Evolutionary conservation across 64 coral and sea anemone species (phyloP).

Genomic region (Astreopora myriophthalma): DNA sequence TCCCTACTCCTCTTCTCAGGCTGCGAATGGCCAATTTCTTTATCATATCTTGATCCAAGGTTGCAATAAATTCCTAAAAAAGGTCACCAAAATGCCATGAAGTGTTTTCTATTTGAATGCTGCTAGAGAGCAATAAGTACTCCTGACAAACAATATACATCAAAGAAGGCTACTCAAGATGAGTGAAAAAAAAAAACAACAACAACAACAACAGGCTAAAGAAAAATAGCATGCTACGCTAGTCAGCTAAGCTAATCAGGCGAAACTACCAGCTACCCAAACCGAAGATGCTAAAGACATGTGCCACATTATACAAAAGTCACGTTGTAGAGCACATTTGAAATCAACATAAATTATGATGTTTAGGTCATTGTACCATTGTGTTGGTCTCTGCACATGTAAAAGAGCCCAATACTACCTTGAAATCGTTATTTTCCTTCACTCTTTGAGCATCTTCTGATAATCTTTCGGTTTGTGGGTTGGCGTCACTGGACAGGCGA

Average conservation of each 20-base stretch:
- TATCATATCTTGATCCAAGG: slow-evolving; percentile 9
- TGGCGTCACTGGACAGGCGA: background rate
- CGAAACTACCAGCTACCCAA: background rate
- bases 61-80: slow-evolving; percentile 59
- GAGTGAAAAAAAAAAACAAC: background rate
- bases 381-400: background rate
- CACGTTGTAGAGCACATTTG: background rate
- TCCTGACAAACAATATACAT: background rate
- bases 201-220: background rate
- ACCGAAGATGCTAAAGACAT: slow-evolving; percentile 1
- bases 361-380: background rate
- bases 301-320: background rate
- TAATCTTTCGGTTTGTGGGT: background rate
- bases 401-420: background rate
- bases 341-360: background rate
- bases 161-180: background rate
- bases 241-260: slow-evolving; percentile 1
- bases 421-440: slow-evolving; percentile 55
- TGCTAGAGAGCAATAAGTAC: background rate
- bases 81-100: background rate
- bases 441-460: slow-evolving; percentile 11
- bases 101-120: background rate
- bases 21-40: slow-evolving; percentile 12
- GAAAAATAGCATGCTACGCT: background rate
- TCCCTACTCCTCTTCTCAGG: slow-evolving; percentile 28